A percentile compares a stretch with the other conserved stretches of the same genome.
phyloP scores from a whole-genome alignment of 2,888 invertebrate genomes.

The Neria commutata region DNA sequence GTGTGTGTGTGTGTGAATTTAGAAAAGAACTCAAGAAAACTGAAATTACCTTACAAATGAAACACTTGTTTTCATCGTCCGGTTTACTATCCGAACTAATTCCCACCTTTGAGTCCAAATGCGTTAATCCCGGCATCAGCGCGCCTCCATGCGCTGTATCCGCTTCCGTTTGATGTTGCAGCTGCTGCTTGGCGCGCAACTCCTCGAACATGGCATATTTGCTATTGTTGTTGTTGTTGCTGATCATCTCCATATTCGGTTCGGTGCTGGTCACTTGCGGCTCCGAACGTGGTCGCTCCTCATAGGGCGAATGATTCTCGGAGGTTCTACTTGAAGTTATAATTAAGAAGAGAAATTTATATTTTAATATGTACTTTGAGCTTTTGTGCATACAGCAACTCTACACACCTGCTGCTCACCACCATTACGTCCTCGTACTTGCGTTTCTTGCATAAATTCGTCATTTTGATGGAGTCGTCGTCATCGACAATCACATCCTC shows the following conservation, averaged over 20 bases:
- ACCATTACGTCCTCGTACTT: slow-evolving; percentile 57
- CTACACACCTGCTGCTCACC: slow-evolving; percentile 51
- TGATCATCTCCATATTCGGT: slow-evolving; percentile 45
- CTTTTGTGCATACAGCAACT: too few species aligned
- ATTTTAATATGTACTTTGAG: neutral
- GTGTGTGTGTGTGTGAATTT: too few species aligned
- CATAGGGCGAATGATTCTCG: slow-evolving; percentile 53
- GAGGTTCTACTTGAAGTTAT: slow-evolving; percentile 36
- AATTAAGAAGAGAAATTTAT: neutral
- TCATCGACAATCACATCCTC: slow-evolving; percentile 62
- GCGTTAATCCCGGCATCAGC: slow-evolving; percentile 51
- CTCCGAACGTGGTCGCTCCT: slow-evolving; percentile 59
- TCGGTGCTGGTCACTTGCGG: slow-evolving; percentile 61
- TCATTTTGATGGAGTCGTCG: slow-evolving; percentile 56
- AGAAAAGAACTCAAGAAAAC: slow-evolving; percentile 50
- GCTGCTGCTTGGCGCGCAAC: slow-evolving; percentile 15
- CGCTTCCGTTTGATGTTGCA: slow-evolving; percentile 20
- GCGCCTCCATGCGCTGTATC: slow-evolving; percentile 21
- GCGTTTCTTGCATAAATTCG: slow-evolving; percentile 45
- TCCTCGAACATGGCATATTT: slow-evolving; percentile 55
- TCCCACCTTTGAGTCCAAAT: slow-evolving; percentile 61
- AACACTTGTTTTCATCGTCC: slow-evolving; percentile 71
- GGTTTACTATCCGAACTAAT: slow-evolving; percentile 62
- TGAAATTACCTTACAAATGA: slow-evolving; percentile 74
- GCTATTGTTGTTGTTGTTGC: slow-evolving; percentile 55